Evolutionary conservation across 2,113 vertebrate genomes (phyloP).

Genomic region (Percina caprodes): DNA sequence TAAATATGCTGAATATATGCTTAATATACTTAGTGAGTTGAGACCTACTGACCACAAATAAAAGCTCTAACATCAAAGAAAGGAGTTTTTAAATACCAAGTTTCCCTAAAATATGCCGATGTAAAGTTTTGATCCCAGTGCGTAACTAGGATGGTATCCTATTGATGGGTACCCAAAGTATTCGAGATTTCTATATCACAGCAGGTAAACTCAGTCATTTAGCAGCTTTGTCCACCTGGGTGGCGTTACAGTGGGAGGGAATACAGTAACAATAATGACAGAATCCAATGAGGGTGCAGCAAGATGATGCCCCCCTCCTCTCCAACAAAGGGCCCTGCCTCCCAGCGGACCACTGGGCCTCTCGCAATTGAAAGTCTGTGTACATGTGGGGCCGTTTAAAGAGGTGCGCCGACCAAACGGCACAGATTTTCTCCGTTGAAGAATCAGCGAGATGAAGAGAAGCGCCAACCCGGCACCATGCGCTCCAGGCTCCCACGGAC

Average conservation of each 20-base stretch:
- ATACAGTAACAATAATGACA: constrained; percentile 44
- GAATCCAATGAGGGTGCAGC: constrained; percentile 70
- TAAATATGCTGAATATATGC: not conserved
- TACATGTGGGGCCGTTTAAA: constrained; percentile 76
- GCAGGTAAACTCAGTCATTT: constrained; percentile 31
- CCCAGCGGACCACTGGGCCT: constrained; percentile 67
- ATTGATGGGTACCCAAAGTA: not conserved
- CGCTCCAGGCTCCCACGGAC: constrained; percentile 87
- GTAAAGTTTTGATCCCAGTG: not conserved
- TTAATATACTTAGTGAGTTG: not conserved
- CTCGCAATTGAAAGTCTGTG: constrained; percentile 63
- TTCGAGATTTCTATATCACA: not conserved
- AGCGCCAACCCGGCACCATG: constrained; percentile 89
- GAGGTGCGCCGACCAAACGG: constrained; percentile 75
- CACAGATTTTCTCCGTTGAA: constrained; percentile 82
- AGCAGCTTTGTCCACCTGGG: constrained; percentile 60
- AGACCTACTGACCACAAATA: not conserved
- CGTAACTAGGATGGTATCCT: not conserved
- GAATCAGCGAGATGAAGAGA: constrained; percentile 89
- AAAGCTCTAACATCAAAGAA: not conserved
- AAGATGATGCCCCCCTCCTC: constrained; percentile 41
- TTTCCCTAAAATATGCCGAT: not conserved
- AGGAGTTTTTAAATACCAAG: not conserved
- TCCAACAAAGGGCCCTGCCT: constrained; percentile 64
- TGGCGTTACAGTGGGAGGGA: constrained; percentile 69